Conservation (phyloP, 1,140 invertebrate species). For the Zophobas morio region DNA sequence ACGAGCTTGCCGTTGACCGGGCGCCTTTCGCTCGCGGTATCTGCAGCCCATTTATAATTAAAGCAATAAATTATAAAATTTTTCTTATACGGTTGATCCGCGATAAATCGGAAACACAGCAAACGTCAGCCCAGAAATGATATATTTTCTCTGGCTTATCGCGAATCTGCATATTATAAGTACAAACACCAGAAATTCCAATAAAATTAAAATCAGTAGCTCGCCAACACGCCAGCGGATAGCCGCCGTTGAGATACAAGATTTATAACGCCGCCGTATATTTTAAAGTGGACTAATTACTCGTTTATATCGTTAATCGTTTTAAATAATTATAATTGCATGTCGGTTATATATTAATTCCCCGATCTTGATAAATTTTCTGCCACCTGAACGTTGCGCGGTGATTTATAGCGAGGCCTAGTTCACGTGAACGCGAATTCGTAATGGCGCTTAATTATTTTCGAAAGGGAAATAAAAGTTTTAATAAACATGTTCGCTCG, state of each 20-base stretch:
- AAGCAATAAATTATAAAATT: constrained; percentile 29
- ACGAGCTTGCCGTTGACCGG: neutral
- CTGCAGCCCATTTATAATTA: constrained; percentile 34
- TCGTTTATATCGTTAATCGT: constrained; percentile 39
- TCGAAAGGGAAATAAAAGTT: constrained; percentile 29
- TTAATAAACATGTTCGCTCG: constrained; percentile 37
- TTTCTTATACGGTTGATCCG: constrained; percentile 10
- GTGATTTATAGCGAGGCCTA: constrained; percentile 31
- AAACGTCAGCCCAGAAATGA: constrained; percentile 33
- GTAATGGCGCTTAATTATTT: constrained; percentile 40
- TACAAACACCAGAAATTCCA: constrained; percentile 35
- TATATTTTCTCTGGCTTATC: constrained; percentile 44
- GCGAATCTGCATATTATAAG: constrained; percentile 43
- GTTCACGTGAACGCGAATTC: constrained; percentile 15
- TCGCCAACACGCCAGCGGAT: constrained; percentile 33
- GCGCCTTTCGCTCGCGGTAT: neutral
- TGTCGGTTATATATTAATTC: constrained; percentile 41
- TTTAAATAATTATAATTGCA: constrained; percentile 42
- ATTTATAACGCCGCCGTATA: constrained; percentile 27
- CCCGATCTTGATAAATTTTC: constrained; percentile 37
- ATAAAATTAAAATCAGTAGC: constrained; percentile 43
- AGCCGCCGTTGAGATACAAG: constrained; percentile 26
- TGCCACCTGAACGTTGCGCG: constrained; percentile 27
- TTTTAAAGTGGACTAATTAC: constrained; percentile 41
- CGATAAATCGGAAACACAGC: constrained; percentile 46